Evolutionary conservation across 2,888 invertebrate species (phyloP), one percentile per base, ranked within the genome.

Genomic region (Eueremaeus valkanovi): DNA sequence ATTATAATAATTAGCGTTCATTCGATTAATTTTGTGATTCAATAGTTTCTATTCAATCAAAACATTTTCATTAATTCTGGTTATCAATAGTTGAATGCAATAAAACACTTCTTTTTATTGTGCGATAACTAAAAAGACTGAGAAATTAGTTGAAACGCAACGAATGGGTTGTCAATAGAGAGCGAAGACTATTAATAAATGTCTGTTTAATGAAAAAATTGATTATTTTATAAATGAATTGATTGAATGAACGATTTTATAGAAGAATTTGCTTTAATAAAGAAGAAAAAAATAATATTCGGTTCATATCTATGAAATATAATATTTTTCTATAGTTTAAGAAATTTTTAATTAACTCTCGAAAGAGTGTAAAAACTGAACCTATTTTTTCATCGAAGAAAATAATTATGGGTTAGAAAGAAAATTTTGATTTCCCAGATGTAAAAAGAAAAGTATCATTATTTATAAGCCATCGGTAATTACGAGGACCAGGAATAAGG

Each of bases 211-310:
- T 31, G 31, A 33, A 5, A 33, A 29, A 61, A 61, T 31, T 61
- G 61, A 61, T 61, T 9, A n/a, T 31, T 61, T 61, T 61, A n/a
- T 61, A 61, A 33, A 61, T 61, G n/a, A 29, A 58, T 58, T 58
- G 58, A 58, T 55, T 55, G 55, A 58, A 58, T 58, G 16, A 58
- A 5, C 27, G 58, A 24, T 58, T 58, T 31, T 61, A 8, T 49
- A 49, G 5, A 49, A n/a, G 21, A n/a, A n/a, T n/a, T 49, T 49
- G 16, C 5, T 49, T 49, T 49, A 9, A 49, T 49, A 49, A 36
- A 36, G 45, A 13, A 16, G 16, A 45, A 45, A 45, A 36, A 8
- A 36, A 5, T 16, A 45, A 45, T 45, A 45, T 45, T 45, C n/a
- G n/a, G n/a, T n/a, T n/a, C n/a, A n/a, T n/a, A n/a, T n/a, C n/a